Evolutionary conservation across 2,888 invertebrate genomes (phyloP).

Genomic region (Chamaedrilus cognettii): DNA sequence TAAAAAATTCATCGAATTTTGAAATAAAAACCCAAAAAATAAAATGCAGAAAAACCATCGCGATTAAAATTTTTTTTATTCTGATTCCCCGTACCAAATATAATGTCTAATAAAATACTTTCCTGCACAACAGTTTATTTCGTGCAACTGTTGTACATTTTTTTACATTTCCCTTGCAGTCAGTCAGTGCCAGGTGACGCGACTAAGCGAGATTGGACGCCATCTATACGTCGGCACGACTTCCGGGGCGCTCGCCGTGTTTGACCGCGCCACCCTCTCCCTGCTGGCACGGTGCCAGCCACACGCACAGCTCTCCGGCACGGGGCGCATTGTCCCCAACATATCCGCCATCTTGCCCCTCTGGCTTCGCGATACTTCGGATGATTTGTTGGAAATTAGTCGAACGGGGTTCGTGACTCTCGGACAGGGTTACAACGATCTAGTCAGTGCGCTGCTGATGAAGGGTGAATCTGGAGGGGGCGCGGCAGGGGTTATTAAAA

Average conservation of each 20-base stretch:
- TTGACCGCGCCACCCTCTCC: slow-evolving; percentile 78
- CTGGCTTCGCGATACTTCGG: not conserved
- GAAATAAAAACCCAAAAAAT: too few relatives aligned
- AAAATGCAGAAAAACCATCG: too few relatives aligned
- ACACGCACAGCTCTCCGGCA: not conserved
- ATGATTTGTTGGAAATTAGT: not conserved
- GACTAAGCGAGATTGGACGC: slow-evolving; percentile 66
- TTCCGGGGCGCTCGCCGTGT: slow-evolving; percentile 91
- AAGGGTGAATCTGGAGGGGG: not conserved
- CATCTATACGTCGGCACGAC: slow-evolving; percentile 87
- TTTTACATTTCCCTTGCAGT: slow-evolving; percentile 43
- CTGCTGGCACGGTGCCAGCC: slow-evolving; percentile 75
- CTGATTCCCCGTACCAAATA: too few relatives aligned
- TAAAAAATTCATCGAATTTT: too few relatives aligned
- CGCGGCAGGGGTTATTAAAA: slow-evolving; percentile 3
- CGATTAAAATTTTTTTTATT: too few relatives aligned
- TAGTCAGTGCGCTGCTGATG: slow-evolving; percentile 9
- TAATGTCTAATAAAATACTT: too few relatives aligned
- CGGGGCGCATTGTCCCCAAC: slow-evolving; percentile 18
- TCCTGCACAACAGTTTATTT: too few relatives aligned
- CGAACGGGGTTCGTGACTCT: slow-evolving; percentile 17
- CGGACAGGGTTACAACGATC: slow-evolving; percentile 29
- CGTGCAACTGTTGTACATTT: too few relatives aligned
- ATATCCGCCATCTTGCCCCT: slow-evolving; percentile 29
- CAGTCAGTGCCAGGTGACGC: slow-evolving; percentile 68